Evolutionary conservation across 2,888 invertebrate genomes (phyloP).

Genomic region (Melitaea athalia): DNA sequence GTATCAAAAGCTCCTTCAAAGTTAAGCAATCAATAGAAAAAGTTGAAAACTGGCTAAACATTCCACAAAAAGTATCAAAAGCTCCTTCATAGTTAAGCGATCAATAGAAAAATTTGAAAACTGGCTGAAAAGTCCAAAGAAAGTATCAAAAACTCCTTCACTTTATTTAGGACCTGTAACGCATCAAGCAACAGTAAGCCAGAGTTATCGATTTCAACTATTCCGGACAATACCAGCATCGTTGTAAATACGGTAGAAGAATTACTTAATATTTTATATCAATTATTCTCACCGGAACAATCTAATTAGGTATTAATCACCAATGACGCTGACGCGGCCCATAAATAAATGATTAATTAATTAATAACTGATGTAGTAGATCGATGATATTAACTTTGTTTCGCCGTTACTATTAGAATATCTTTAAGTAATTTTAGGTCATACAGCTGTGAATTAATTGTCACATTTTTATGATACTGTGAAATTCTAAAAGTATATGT

Average conservation of each 20-base stretch:
- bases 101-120: too few species aligned
- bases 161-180: constrained; percentile 42
- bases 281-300: too few species aligned
- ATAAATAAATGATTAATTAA: constrained; percentile 18
- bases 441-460: too few species aligned
- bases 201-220: constrained; percentile 21
- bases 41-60: constrained; percentile 46
- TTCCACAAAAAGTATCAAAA: too few species aligned
- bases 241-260: constrained; percentile 15
- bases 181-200: constrained; percentile 25
- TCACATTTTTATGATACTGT: too few species aligned
- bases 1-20: too few species aligned
- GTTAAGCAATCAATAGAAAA: constrained; percentile 42
- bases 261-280: too few species aligned
- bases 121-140: constrained; percentile 33
- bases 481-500: too few species aligned
- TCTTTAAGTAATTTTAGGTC: too few species aligned
- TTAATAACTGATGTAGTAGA: constrained; percentile 13
- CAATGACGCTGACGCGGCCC: neutral
- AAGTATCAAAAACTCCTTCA: constrained; percentile 1
- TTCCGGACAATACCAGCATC: constrained; percentile 15
- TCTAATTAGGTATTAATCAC: constrained; percentile 9
- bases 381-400: neutral
- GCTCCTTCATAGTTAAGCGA: too few species aligned
- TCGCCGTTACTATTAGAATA: neutral